Evolutionary conservation across 2,113 vertebrate genomes (phyloP).

Genomic region (Chelonoidis abingdonii): DNA sequence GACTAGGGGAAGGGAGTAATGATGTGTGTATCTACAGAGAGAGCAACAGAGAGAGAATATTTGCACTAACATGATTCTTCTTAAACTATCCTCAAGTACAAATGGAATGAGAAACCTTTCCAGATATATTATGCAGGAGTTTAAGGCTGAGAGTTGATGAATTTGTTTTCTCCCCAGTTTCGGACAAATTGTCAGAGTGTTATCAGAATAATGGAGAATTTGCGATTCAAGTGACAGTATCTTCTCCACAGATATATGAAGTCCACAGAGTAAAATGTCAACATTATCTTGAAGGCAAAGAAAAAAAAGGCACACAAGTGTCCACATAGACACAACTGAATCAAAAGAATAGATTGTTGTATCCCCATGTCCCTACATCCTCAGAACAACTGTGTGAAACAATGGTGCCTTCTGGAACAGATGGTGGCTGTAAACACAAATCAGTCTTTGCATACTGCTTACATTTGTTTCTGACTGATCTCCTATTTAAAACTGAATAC

Average conservation of each 20-base stretch:
- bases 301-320: not conserved
- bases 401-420: not conserved
- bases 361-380: not conserved
- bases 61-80: not conserved
- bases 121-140: not conserved
- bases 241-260: not conserved
- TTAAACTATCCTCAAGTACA: not conserved
- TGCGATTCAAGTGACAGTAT: not conserved
- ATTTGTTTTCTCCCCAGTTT: not conserved
- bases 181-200: not conserved
- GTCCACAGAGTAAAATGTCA: not conserved
- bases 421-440: not conserved
- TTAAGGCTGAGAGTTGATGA: not conserved
- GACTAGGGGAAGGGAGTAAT: not conserved
- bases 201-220: not conserved
- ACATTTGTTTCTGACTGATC: not conserved
- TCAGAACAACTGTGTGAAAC: not conserved
- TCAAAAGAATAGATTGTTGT: not conserved
- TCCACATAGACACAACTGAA: not conserved
- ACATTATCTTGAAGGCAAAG: not conserved
- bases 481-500: not conserved
- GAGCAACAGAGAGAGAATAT: not conserved
- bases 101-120: not conserved
- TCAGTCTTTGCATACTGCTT: not conserved
- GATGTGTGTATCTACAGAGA: accelerated